Conservation (phyloP, 2,888 invertebrate genomes). For the Corbicula japonica region DNA sequence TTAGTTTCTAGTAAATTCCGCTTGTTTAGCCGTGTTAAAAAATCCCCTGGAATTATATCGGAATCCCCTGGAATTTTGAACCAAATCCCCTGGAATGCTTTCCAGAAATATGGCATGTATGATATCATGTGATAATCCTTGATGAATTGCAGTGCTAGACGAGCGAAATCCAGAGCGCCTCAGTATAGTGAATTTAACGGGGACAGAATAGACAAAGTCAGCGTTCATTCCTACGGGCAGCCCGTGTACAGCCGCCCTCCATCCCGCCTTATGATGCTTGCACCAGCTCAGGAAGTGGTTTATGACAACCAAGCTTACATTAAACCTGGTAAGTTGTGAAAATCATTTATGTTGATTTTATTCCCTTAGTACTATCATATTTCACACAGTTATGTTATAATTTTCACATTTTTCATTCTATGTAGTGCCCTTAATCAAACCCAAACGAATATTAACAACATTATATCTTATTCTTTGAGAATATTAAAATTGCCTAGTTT, state of each 20-base stretch:
- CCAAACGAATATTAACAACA: neutral
- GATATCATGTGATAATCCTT: too few relatives aligned
- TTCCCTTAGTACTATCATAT: too few relatives aligned
- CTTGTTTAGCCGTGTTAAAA: too few relatives aligned
- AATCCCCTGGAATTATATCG: too few relatives aligned
- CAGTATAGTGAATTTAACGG: slow-evolving; percentile 48
- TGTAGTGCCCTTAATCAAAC: neutral
- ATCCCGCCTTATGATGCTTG: slow-evolving; percentile 45
- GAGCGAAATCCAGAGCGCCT: neutral
- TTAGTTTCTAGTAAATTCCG: too few relatives aligned
- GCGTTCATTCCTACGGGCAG: slow-evolving; percentile 48
- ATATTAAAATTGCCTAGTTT: slow-evolving; percentile 1
- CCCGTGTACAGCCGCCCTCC: slow-evolving; percentile 9
- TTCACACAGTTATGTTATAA: too few relatives aligned
- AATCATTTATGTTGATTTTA: too few relatives aligned
- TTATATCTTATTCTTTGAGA: neutral
- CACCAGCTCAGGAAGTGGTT: slow-evolving; percentile 32
- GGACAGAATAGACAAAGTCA: slow-evolving; percentile 49
- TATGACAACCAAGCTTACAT: slow-evolving; percentile 48
- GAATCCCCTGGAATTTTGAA: too few relatives aligned
- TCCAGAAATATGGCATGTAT: too few relatives aligned
- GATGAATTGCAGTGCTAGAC: too few relatives aligned
- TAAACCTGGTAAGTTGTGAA: slow-evolving; percentile 15
- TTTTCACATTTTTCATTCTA: neutral
- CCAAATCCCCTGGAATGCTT: too few relatives aligned